These are phyloP conservation scores for Pygocentrus nattereri DNA, from an alignment of 2,797 vertebrate species.

Conservation along the genomic window DNA sequence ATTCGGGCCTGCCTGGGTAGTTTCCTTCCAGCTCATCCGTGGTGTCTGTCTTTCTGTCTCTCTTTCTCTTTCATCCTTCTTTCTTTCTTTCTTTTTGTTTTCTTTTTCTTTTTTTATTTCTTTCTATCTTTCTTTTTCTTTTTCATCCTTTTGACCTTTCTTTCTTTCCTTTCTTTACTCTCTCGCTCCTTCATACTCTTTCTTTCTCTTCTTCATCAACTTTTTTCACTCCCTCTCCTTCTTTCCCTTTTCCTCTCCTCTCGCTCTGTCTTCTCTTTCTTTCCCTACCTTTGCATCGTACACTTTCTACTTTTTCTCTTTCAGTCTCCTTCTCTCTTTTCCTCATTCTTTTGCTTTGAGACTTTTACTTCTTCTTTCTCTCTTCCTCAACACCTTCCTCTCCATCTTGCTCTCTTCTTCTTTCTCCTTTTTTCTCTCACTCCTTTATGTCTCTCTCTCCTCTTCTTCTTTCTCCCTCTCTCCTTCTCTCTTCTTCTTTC, in stretches of 20 bases:
- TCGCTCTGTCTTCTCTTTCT: not conserved
- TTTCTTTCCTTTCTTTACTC: not conserved
- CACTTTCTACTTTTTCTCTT: not conserved
- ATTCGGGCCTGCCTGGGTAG: slow-evolving; percentile 43
- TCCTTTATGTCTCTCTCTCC: slow-evolving; percentile 23
- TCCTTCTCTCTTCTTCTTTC: slow-evolving; percentile 27
- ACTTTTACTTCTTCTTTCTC: not conserved
- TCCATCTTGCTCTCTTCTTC: not conserved
- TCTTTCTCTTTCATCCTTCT: not conserved
- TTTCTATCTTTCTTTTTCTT: slow-evolving; percentile 15
- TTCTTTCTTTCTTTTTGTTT: not conserved
- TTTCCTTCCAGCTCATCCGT: slow-evolving; percentile 46
- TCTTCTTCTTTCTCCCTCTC: not conserved
- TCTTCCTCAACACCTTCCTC: slow-evolving; percentile 16
- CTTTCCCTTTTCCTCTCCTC: not conserved
- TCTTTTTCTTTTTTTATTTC: too few species aligned
- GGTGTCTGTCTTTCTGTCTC: not conserved
- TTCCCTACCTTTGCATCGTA: slow-evolving; percentile 26
- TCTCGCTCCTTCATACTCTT: not conserved
- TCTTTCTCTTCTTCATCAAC: not conserved
- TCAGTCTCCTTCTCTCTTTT: slow-evolving; percentile 30
- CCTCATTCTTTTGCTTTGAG: not conserved
- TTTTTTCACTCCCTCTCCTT: not conserved
- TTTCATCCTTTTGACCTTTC: not conserved
- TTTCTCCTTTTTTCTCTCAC: slow-evolving; percentile 23